A percentile compares a stretch with the other conserved stretches of the same genome.
Conservation (phyloP, 2,113 vertebrate species). For the Apus apus region DNA sequence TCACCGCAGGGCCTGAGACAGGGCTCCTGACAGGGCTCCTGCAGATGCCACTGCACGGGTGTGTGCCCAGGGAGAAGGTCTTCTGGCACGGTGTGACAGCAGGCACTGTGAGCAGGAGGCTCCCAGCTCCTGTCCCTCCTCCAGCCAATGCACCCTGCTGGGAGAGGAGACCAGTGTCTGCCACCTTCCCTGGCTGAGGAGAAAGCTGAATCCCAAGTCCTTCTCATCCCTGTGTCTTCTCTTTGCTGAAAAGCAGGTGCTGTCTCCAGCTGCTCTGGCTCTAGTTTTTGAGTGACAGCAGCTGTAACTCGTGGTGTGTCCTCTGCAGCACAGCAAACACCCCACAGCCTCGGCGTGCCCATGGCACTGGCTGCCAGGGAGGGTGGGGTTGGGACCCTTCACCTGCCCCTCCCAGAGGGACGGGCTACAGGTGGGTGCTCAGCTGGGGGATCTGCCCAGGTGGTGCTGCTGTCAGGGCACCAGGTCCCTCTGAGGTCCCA, state of each 20-base stretch:
- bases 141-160: neutral
- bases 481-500: neutral
- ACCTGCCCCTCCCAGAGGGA: neutral
- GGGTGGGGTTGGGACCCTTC: neutral
- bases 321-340: neutral
- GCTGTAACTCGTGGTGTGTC: rapidly evolving
- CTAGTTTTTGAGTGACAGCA: neutral
- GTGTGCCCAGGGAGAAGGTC: too few relatives aligned
- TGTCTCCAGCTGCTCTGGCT: neutral
- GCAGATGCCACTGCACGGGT: too few relatives aligned
- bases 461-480: neutral
- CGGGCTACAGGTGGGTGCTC: rapidly evolving
- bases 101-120: neutral
- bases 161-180: rapidly evolving
- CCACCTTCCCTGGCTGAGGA: neutral
- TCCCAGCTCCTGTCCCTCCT: neutral
- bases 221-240: neutral
- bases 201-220: neutral
- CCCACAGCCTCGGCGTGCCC: neutral
- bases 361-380: neutral
- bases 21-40: too few relatives aligned
- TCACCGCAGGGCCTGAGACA: neutral
- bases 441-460: neutral
- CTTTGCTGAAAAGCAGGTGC: neutral
- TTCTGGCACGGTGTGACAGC: too few relatives aligned